A percentile compares a stretch with the other conserved stretches of the same genome.
Evolutionary conservation across 2,113 vertebrate genomes (phyloP).

Genomic region (Clarias gariepinus): DNA sequence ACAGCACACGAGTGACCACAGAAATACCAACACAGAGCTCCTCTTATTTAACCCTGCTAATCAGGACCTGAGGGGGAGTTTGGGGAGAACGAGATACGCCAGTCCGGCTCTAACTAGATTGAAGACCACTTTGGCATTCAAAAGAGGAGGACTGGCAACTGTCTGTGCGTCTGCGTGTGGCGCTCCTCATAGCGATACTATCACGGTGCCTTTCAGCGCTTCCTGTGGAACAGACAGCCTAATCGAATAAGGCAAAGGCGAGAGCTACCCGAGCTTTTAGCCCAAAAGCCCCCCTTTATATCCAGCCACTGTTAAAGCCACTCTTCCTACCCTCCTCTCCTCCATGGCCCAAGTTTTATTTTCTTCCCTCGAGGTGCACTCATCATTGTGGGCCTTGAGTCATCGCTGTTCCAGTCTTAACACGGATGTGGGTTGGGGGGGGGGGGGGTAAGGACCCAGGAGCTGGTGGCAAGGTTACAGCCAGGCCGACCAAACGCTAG

Average conservation of each 20-base stretch:
- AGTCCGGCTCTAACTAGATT: slow-evolving; percentile 68
- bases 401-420: slow-evolving; percentile 75
- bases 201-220: slow-evolving; percentile 79
- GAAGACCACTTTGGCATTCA: slow-evolving; percentile 74
- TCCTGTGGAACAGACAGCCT: slow-evolving; percentile 74
- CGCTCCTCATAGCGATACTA: slow-evolving; percentile 68
- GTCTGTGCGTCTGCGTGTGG: slow-evolving; percentile 67
- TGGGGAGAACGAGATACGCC: slow-evolving; percentile 52
- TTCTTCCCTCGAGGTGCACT: slow-evolving; percentile 69
- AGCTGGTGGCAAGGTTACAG: slow-evolving; percentile 80
- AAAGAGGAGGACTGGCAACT: slow-evolving; percentile 70
- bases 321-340: slow-evolving; percentile 51
- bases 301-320: slow-evolving; percentile 69
- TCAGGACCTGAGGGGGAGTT: slow-evolving; percentile 63
- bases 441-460: slow-evolving; percentile 45
- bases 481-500: slow-evolving; percentile 70
- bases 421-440: slow-evolving; percentile 57
- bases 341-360: slow-evolving; percentile 27
- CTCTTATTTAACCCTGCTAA: slow-evolving; percentile 68
- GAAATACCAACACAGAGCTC: slow-evolving; percentile 72
- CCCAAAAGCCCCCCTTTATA: slow-evolving; percentile 53
- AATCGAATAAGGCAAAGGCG: slow-evolving; percentile 71
- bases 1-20: slow-evolving; percentile 62
- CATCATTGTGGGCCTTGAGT: slow-evolving; percentile 66
- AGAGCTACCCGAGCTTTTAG: slow-evolving; percentile 71